Base-by-base conservation (phyloP, 2,113 vertebrate genomes). In the Dicentrarchus labrax region DNA sequence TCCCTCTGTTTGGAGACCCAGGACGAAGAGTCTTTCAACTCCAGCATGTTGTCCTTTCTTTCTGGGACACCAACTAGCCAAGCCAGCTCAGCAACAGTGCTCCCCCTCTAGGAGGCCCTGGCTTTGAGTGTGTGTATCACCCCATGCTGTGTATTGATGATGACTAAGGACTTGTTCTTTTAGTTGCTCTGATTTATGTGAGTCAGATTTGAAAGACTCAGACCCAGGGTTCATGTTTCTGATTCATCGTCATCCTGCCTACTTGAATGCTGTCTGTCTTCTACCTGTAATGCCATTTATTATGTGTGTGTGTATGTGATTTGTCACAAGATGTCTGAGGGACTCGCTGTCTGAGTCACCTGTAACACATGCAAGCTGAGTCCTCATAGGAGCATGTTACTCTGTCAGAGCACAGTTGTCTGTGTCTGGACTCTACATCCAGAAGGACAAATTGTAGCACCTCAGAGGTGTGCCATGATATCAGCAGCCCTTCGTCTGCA, bases 31-130 rank as follows among this genome's bases (percentile, higher is more conserved):
- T 85, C 66, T 84, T 83, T 88, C 67, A 78, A 48, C 60, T 75
- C 45, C 47, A 79, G 53, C 83, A 76, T 78, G 80, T 38, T 80
- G 82, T 77, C 72, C 51, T 89, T 88, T 93, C 67, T 87, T 64
- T 77, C 22, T 38, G 65, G 53, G 59, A 82, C 36, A 82, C 48
- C 60, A 83, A 67, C n/a, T 17, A 78, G 54, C 69, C 66, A 57
- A 85, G 73, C 69, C 36, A 84, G 48, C 65, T 69, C 70, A 75
- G 73, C 36, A 70, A 72, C 81, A 45, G 41, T 24, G 45, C 43
- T 22, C 48, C 43, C 47, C 53, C 83, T 67, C 17, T 19, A 70
- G 74, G 53, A 66, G 22, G 78, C 43, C 36, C 17, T 43, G 59
- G 56, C 54, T 79, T 72, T 53, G n/a, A 76, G 10, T 65, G 62